These are phyloP conservation scores for Aegithalos caudatus DNA, from an alignment of 2,113 vertebrate genomes.

Conservation along the genomic window DNA sequence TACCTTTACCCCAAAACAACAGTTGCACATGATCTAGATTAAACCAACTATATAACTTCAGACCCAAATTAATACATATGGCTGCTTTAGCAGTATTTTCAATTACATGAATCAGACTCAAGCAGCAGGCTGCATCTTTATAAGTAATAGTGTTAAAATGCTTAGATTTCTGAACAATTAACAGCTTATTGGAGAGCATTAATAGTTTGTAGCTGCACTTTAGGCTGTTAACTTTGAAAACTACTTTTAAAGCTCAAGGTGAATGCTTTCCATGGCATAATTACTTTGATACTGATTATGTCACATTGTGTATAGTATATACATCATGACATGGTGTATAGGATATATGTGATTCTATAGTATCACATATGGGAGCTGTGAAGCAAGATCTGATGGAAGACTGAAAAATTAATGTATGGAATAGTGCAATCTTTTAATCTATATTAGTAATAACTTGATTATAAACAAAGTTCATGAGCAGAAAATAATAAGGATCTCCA, in stretches of 20 bases:
- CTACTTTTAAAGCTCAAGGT: not conserved
- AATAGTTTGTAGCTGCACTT: not conserved
- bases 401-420: not conserved
- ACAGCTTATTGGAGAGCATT: not conserved
- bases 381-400: not conserved
- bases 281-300: not conserved
- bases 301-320: not conserved
- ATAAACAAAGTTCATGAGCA: not conserved
- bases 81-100: not conserved
- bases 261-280: not conserved
- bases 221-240: slow-evolving; percentile 21
- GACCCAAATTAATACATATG: not conserved
- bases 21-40: not conserved
- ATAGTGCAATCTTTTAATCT: not conserved
- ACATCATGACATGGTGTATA: no score
- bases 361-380: not conserved
- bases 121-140: not conserved
- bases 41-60: not conserved
- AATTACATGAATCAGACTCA: not conserved
- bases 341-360: not conserved
- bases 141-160: not conserved
- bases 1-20: not conserved
- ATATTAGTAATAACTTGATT: not conserved
- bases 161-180: not conserved
- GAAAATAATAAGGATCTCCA: not conserved